These are phyloP conservation scores for Calyptomena viridis DNA, from an alignment of 2,113 vertebrate species.

Conservation along the genomic window DNA sequence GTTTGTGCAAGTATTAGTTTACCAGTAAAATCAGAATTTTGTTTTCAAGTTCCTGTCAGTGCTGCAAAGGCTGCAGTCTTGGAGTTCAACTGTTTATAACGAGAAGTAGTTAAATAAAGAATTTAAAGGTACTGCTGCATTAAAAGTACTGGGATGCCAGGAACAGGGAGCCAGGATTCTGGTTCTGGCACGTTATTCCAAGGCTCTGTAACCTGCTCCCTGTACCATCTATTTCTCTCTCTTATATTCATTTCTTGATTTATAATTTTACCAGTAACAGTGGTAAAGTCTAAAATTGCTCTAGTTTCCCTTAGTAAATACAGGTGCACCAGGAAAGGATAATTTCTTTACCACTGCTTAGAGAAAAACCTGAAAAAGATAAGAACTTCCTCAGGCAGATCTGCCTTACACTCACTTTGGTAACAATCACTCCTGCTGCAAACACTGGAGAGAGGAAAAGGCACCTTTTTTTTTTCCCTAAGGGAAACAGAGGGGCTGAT, in stretches of 20 bases:
- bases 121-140: background rate
- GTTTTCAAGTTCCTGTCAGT: background rate
- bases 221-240: too few relatives aligned
- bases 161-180: background rate
- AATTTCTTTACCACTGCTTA: background rate
- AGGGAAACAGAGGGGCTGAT: background rate
- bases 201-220: background rate
- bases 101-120: background rate
- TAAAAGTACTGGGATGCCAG: background rate
- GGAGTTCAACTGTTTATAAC: background rate
- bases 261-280: background rate
- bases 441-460: background rate
- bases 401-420: background rate
- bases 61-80: background rate
- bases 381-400: background rate
- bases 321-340: background rate
- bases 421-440: background rate
- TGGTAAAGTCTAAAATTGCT: background rate
- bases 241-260: background rate
- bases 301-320: background rate
- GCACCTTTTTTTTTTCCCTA: background rate
- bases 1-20: background rate
- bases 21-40: background rate
- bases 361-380: background rate
- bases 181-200: background rate